Evolutionary conservation across 1,140 invertebrate genomes (phyloP).

Genomic region (Drosophila subobscura): DNA sequence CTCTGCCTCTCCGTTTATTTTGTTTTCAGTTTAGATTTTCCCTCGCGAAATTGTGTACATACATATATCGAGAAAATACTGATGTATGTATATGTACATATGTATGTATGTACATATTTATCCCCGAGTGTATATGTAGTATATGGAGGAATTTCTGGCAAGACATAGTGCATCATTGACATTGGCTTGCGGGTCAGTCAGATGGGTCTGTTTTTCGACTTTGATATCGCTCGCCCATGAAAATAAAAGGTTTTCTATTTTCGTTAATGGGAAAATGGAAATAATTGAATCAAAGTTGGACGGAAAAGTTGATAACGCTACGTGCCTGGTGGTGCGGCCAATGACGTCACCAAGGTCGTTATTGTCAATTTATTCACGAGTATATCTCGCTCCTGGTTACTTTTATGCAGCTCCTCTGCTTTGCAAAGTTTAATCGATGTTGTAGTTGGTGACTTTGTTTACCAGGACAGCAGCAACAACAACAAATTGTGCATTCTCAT

Average conservation of each 20-base stretch:
- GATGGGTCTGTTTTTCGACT: slow-evolving; percentile 56
- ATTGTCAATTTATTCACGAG: slow-evolving; percentile 36
- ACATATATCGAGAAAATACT: slow-evolving; percentile 42
- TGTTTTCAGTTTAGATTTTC: slow-evolving; percentile 44
- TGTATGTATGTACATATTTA: slow-evolving; percentile 7
- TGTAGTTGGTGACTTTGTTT: slow-evolving; percentile 43
- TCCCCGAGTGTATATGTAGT: slow-evolving; percentile 8
- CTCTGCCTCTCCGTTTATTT: slow-evolving; percentile 47
- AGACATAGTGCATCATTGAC: slow-evolving; percentile 72
- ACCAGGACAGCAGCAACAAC: slow-evolving; percentile 29
- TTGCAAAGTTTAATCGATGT: slow-evolving; percentile 75
- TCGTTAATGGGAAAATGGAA: slow-evolving; percentile 39
- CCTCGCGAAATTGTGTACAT: slow-evolving; percentile 54
- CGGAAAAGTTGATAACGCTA: slow-evolving; percentile 11
- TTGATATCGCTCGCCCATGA: slow-evolving; percentile 52
- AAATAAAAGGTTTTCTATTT: slow-evolving; percentile 67
- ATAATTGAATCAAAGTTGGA: slow-evolving; percentile 45
- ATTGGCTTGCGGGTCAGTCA: slow-evolving; percentile 65
- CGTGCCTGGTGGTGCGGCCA: slow-evolving; percentile 18
- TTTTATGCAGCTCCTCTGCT: slow-evolving; percentile 38
- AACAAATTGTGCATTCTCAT: slow-evolving; percentile 56
- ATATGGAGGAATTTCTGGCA: slow-evolving; percentile 54
- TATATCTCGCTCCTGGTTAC: slow-evolving; percentile 31
- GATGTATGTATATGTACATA: slow-evolving; percentile 6
- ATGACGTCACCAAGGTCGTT: slow-evolving; percentile 41